Conservation (phyloP, 2,888 invertebrate species). For the Clepsis dumicolana region DNA sequence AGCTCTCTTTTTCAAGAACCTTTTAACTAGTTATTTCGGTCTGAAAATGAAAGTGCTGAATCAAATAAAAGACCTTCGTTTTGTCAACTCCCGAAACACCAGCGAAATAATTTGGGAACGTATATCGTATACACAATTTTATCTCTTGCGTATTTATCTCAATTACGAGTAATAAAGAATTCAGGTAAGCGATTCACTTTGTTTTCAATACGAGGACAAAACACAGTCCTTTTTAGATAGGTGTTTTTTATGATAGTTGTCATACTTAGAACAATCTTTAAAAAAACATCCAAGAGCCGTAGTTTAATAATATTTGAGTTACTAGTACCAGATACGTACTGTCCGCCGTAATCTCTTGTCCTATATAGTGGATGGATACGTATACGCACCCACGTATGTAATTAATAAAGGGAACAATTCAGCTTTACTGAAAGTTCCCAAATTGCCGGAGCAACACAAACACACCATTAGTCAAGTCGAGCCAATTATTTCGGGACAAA, state of each 20-base stretch:
- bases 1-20: conserved; percentile 4
- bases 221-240: no score
- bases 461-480: not conserved
- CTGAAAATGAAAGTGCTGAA: conserved; percentile 4
- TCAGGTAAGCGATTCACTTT: not conserved
- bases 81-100: not conserved
- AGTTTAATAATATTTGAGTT: no score
- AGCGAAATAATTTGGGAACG: not conserved
- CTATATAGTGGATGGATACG: no score
- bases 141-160: not conserved
- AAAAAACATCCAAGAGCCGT: no score
- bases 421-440: not conserved
- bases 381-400: not conserved
- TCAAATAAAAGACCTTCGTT: conserved; percentile 1
- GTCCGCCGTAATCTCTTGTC: no score
- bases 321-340: no score
- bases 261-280: no score
- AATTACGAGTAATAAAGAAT: not conserved
- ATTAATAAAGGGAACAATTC: not conserved
- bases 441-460: not conserved
- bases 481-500: conserved; percentile 29
- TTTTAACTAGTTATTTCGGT: conserved; percentile 8
- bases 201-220: not conserved
- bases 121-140: not conserved
- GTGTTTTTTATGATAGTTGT: no score